phyloP scores from a whole-genome alignment of 1,140 invertebrate species.

The Apis cerana region DNA sequence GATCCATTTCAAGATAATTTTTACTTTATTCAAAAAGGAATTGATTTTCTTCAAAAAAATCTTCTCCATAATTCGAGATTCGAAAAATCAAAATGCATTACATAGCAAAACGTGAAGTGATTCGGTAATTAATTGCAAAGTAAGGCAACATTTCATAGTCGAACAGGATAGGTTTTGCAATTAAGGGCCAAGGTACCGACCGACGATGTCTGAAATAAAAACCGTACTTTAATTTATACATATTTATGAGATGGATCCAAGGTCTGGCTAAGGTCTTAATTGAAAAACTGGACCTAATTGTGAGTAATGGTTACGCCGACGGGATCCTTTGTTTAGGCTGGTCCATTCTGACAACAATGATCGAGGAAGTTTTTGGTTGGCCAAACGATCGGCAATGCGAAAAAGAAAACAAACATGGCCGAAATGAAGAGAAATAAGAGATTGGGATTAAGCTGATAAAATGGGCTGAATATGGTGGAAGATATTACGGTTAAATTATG shows the following conservation, averaged over 20 bases:
- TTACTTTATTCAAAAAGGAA: too few relatives aligned
- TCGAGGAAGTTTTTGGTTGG: constrained; percentile 29
- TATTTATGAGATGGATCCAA: constrained; percentile 57
- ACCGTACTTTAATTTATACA: constrained; percentile 50
- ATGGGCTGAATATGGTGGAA: too few relatives aligned
- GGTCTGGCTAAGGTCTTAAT: constrained; percentile 55
- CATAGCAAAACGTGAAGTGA: neutral
- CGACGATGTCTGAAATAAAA: constrained; percentile 47
- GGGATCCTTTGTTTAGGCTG: constrained; percentile 49
- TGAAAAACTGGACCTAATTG: constrained; percentile 66
- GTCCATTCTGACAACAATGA: constrained; percentile 29
- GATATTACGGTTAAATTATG: neutral
- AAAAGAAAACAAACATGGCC: neutral
- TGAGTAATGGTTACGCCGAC: constrained; percentile 59
- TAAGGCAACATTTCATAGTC: constrained; percentile 3
- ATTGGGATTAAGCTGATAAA: neutral
- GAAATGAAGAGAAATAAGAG: constrained; percentile 33
- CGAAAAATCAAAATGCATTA: neutral
- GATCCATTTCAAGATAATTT: too few relatives aligned
- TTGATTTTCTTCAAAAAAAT: too few relatives aligned
- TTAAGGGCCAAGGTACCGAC: constrained; percentile 45
- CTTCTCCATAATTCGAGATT: too few relatives aligned
- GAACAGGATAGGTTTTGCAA: constrained; percentile 42
- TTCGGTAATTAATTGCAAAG: constrained; percentile 6
- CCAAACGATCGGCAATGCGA: constrained; percentile 10